Evolutionary conservation across 2,113 vertebrate genomes (phyloP), one percentile per base, ranked within the genome.

Genomic region (Saccopteryx leptura): DNA sequence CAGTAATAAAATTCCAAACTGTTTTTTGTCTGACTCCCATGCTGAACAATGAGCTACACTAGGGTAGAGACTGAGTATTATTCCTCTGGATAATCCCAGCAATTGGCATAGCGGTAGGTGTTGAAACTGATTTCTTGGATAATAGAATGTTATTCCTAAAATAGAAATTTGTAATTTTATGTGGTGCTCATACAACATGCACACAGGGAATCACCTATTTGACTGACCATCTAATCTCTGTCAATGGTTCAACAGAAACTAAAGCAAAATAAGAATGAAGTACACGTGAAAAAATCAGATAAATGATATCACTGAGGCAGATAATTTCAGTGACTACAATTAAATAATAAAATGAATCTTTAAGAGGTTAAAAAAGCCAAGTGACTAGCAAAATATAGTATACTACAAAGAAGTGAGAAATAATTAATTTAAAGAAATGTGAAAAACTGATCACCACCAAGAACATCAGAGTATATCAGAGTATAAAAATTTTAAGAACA

Each of bases 141-240:
- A 85, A 48, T 52, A 82, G 46, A 63, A 68, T n/a, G 28, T 33
- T 71, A 78, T 56, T 92, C 60, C 50, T 71, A 50, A 33, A 78
- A 92, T 28, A 95, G n/a, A 68, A 89, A 95, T 75, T 33, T 85
- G 28, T 58, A 80, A 46, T 86, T 92, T 58, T 86, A 52, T 19
- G 79, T 69, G 60, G 28, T 33, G 14, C 17, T 90, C 68, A 33
- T 26, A 48, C 5, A 56, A 69, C 48, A 76, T 2, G 8, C 68
- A 94, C 31, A 4, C 4, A 54, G 39, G 39, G 39, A 60, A 78
- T 39, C 48, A 91, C 71, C 1, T 60, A 56, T 52, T 33, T 46
- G 24, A 58, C 50, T 82, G 24, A 54, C 14, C 71, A 54, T 66
- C n/a, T 63, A 46, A 39, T 39, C 13, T 88, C 54, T 58, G 72